These are phyloP conservation scores for Lycocorax pyrrhopterus DNA, from an alignment of 2,113 vertebrate species.

Conservation along the genomic window DNA sequence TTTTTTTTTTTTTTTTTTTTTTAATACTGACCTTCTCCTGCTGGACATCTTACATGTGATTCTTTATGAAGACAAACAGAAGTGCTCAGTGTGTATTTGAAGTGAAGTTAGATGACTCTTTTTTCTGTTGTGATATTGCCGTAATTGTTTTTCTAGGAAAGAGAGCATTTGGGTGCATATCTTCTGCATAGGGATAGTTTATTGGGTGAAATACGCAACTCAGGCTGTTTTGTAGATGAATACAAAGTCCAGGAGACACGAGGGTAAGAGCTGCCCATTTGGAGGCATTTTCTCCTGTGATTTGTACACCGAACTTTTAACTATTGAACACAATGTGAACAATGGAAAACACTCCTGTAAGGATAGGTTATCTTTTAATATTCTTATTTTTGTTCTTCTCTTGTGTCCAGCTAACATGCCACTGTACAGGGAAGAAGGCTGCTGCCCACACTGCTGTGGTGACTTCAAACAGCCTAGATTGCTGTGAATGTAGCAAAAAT, in stretches of 20 bases:
- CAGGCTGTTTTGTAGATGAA: conserved; percentile 64
- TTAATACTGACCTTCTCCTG: neutral
- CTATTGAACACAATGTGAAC: neutral
- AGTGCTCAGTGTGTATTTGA: neutral
- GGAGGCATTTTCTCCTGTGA: neutral
- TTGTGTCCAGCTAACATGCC: conserved; percentile 52
- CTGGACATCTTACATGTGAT: neutral
- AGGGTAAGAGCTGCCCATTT: neutral
- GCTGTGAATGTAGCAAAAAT: conserved; percentile 74
- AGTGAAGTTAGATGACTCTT: neutral
- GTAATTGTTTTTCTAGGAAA: conserved; percentile 52
- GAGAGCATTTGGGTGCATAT: conserved; percentile 57
- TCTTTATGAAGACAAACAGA: neutral
- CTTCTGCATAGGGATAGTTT: conserved; percentile 73
- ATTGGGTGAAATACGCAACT: conserved; percentile 51
- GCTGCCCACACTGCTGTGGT: conserved; percentile 75
- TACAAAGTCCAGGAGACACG: conserved; percentile 70
- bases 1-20: neutral
- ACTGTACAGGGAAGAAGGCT: conserved; percentile 56
- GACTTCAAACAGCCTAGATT: conserved; percentile 49
- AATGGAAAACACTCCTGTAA: neutral
- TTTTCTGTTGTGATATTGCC: neutral
- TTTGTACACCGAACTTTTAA: neutral
- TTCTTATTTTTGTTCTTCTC: neutral
- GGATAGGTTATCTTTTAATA: neutral